Conservation (phyloP, 2,797 vertebrate genomes). For the Dryobates pubescens region DNA sequence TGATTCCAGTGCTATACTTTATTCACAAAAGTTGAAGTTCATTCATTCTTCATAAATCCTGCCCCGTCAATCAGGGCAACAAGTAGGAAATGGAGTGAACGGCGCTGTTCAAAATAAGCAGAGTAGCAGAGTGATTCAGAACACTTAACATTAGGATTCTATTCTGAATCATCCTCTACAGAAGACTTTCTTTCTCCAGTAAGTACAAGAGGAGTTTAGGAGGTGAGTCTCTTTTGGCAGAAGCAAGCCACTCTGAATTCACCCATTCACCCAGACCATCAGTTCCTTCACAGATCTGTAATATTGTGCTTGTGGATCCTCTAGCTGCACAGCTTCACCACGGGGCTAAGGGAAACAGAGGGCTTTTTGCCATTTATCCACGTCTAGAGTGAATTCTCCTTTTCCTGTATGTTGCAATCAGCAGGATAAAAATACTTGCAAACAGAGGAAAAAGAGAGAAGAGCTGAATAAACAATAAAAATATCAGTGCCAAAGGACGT, state of each 20-base stretch:
- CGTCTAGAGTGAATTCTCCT: neutral
- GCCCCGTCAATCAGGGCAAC: conserved; percentile 38
- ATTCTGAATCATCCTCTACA: conserved; percentile 20
- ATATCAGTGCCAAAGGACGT: neutral
- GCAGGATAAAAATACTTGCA: neutral
- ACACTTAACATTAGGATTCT: neutral
- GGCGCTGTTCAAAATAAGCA: conserved; percentile 14
- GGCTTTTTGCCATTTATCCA: neutral
- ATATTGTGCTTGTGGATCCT: neutral
- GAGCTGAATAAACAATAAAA: conserved; percentile 23
- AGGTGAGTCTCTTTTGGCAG: neutral
- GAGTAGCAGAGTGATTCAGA: conserved; percentile 29
- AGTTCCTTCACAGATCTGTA: neutral
- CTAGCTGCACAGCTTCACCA: neutral
- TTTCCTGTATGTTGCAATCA: neutral
- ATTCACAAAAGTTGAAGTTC: conserved; percentile 51
- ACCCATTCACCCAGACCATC: neutral
- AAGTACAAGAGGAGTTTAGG: neutral
- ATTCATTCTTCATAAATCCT: conserved; percentile 50
- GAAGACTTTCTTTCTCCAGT: neutral
- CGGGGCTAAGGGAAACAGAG: neutral
- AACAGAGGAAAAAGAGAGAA: conserved; percentile 19
- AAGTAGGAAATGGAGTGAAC: conserved; percentile 24
- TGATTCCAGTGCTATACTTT: neutral
- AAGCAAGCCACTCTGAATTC: neutral